Percentiles rank a stretch among this genome's conserved stretches.
Evolutionary conservation across 2,888 invertebrate genomes (phyloP).

Genomic region (Archaeoteleia sp.): DNA sequence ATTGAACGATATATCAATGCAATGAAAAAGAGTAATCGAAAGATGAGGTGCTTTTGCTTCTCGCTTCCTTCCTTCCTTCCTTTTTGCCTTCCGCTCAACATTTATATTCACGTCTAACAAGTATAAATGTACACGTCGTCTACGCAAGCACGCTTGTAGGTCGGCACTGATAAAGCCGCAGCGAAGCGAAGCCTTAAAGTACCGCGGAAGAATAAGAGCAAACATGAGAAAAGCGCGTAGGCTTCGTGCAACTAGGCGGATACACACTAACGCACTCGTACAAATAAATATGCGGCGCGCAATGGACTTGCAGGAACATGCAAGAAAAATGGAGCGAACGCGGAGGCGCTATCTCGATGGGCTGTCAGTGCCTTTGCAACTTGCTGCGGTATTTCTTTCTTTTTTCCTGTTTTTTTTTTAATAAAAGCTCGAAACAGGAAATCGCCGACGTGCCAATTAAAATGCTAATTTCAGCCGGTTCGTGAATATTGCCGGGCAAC

Average conservation of each 20-base stretch:
- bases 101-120: neutral
- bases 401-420: neutral
- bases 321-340: constrained; percentile 28
- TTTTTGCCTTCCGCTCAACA: neutral
- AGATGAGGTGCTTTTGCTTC: neutral
- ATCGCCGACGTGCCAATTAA: constrained; percentile 30
- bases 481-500: neutral
- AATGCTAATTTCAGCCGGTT: constrained; percentile 20
- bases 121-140: constrained; percentile 1
- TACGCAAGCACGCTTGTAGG: constrained; percentile 21
- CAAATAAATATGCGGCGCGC: constrained; percentile 31
- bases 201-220: constrained; percentile 31
- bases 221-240: constrained; percentile 40
- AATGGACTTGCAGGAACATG: neutral
- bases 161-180: constrained; percentile 36
- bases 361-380: constrained; percentile 16
- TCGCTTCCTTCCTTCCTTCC: neutral
- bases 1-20: no score
- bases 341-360: constrained; percentile 17
- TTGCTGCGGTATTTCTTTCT: constrained; percentile 8
- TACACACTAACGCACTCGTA: constrained; percentile 6
- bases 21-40: neutral
- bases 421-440: constrained; percentile 9
- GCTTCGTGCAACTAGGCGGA: constrained; percentile 24
- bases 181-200: constrained; percentile 43